Conservation (phyloP, 2,797 vertebrate species). For the Esox lucius region DNA sequence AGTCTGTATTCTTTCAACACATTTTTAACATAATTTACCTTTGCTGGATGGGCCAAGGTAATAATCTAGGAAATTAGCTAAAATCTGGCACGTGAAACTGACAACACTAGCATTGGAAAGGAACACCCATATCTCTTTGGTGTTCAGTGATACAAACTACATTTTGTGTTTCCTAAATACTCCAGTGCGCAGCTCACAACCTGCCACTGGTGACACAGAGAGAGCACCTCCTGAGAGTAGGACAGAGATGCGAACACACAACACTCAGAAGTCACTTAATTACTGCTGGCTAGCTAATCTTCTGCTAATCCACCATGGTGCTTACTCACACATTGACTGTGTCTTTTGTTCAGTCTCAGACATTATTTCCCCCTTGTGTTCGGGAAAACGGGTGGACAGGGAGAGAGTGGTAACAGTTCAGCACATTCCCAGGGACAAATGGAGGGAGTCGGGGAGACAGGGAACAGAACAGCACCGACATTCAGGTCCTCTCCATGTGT, state of each 20-base stretch:
- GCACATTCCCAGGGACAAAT: conserved; percentile 62
- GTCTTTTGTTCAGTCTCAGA: conserved; percentile 67
- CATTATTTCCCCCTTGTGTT: conserved; percentile 61
- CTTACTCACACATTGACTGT: conserved; percentile 63
- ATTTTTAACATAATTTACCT: too few relatives aligned
- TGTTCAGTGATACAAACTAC: conserved; percentile 48
- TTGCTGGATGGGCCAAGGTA: not conserved
- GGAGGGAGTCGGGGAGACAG: conserved; percentile 56
- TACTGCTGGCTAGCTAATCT: conserved; percentile 63
- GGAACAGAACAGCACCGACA: conserved; percentile 48
- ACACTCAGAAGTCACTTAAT: conserved; percentile 58
- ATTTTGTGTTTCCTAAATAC: conserved; percentile 33
- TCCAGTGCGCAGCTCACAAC: conserved; percentile 45
- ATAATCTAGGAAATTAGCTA: not conserved
- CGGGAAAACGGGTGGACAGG: conserved; percentile 19
- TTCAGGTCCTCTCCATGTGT: conserved; percentile 14
- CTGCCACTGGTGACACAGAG: conserved; percentile 58
- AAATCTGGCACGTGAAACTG: not conserved
- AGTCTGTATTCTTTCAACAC: too few relatives aligned
- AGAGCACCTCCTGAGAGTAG: conserved; percentile 60
- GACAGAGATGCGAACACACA: conserved; percentile 40
- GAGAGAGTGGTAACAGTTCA: conserved; percentile 59
- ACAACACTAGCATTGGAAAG: conserved; percentile 16
- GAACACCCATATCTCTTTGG: conserved; percentile 44
- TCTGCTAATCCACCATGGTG: conserved; percentile 56